These are phyloP conservation scores for Hypanus sabinus DNA, from an alignment of 2,113 vertebrate species.

Conservation along the genomic window DNA sequence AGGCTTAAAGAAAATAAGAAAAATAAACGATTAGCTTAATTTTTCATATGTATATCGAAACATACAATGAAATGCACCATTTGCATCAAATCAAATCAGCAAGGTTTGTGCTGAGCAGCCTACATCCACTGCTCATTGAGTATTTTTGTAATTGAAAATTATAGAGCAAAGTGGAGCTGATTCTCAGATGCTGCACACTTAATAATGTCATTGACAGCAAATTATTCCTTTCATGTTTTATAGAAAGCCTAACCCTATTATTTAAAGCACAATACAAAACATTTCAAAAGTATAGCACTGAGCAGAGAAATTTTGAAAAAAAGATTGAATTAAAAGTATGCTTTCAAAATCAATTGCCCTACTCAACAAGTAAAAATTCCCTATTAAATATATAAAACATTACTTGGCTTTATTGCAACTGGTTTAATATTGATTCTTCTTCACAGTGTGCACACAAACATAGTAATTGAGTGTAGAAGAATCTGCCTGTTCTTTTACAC, in stretches of 20 bases:
- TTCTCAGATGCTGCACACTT: neutral
- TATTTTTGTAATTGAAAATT: conserved; percentile 14
- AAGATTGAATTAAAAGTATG: neutral
- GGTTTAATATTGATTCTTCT: neutral
- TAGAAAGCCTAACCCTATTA: neutral
- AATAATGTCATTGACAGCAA: neutral
- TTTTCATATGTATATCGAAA: too few species aligned
- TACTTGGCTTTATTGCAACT: neutral
- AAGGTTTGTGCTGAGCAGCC: too few species aligned
- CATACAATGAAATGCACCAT: too few species aligned
- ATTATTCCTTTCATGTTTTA: neutral
- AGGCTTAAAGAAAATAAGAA: too few species aligned
- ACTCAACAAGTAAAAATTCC: neutral
- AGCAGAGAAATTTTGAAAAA: neutral
- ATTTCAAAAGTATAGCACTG: neutral
- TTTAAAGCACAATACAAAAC: neutral
- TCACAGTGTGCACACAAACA: neutral
- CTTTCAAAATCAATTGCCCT: neutral
- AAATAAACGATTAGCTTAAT: too few species aligned
- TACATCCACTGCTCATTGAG: neutral
- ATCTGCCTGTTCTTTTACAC: conserved; percentile 55
- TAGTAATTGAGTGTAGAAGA: conserved; percentile 28
- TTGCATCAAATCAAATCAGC: too few species aligned
- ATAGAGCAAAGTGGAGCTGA: neutral
- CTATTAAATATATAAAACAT: neutral